Evolutionary conservation across 1,140 invertebrate species (phyloP).

Genomic region (Patella vulgata): DNA sequence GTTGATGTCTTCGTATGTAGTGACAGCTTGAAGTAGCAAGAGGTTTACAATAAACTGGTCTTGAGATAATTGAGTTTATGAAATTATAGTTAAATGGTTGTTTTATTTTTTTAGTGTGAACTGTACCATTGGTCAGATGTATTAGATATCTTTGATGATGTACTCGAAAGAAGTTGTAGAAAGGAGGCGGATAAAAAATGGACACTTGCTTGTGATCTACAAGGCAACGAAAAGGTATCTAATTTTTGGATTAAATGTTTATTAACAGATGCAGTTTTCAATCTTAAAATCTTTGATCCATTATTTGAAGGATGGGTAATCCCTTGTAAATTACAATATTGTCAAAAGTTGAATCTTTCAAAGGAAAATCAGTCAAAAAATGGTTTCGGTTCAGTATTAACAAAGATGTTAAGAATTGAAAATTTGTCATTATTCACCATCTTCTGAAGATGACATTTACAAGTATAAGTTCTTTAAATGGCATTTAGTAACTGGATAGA

Average conservation of each 20-base stretch:
- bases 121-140: constrained; percentile 91
- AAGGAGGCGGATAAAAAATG: constrained; percentile 77
- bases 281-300: not conserved
- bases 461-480: too few species aligned
- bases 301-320: not conserved
- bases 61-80: not conserved
- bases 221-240: constrained; percentile 75
- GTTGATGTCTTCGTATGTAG: too few species aligned
- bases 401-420: too few species aligned
- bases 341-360: too few species aligned
- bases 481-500: too few species aligned
- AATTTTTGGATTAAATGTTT: constrained; percentile 21
- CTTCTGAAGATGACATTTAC: too few species aligned
- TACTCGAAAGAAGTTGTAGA: constrained; percentile 80
- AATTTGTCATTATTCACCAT: too few species aligned
- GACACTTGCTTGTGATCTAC: constrained; percentile 81
- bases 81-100: not conserved
- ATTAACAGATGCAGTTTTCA: not conserved
- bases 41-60: too few species aligned
- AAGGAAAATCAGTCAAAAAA: too few species aligned
- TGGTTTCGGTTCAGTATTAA: too few species aligned
- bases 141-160: constrained; percentile 84
- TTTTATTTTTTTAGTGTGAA: constrained; percentile 74
- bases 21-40: too few species aligned
- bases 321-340: too few species aligned